Conservation (phyloP, 64 coral and sea anemone species). For the Acropora yongei region DNA sequence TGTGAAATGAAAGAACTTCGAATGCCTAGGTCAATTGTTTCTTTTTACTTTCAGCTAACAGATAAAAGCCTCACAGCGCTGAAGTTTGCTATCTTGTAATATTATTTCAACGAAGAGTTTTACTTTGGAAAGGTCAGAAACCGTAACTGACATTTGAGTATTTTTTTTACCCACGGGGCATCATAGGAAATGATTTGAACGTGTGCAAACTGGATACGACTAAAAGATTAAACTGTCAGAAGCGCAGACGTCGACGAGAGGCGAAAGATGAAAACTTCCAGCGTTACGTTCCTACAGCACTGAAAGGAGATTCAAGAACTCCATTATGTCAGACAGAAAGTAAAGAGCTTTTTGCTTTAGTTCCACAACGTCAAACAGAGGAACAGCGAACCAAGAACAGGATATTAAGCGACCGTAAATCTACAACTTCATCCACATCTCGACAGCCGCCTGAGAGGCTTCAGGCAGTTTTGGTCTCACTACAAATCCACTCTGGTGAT, state of each 20-base stretch:
- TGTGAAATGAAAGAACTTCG: not conserved
- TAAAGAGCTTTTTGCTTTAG: not conserved
- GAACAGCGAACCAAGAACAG: not conserved
- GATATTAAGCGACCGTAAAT: no score
- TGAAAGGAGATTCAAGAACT: not conserved
- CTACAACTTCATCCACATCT: not conserved
- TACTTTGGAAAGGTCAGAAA: no score
- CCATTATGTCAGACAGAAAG: not conserved
- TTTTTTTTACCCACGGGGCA: no score
- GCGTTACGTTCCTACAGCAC: not conserved
- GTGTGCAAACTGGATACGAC: not conserved
- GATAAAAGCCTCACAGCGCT: no score
- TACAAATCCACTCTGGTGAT: conserved; percentile 48
- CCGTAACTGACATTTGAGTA: no score
- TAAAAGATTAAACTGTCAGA: not conserved
- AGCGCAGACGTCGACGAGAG: not conserved
- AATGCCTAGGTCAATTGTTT: not conserved
- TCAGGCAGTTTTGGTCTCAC: conserved; percentile 39
- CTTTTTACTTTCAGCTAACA: no score
- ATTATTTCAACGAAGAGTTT: no score
- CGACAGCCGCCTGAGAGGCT: conserved; percentile 15
- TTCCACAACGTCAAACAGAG: not conserved
- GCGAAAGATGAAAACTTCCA: not conserved
- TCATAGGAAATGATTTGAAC: no score
- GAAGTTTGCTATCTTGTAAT: no score